These are phyloP conservation scores for Cotesia typhae DNA, from an alignment of 1,140 invertebrate genomes.

Conservation along the genomic window DNA sequence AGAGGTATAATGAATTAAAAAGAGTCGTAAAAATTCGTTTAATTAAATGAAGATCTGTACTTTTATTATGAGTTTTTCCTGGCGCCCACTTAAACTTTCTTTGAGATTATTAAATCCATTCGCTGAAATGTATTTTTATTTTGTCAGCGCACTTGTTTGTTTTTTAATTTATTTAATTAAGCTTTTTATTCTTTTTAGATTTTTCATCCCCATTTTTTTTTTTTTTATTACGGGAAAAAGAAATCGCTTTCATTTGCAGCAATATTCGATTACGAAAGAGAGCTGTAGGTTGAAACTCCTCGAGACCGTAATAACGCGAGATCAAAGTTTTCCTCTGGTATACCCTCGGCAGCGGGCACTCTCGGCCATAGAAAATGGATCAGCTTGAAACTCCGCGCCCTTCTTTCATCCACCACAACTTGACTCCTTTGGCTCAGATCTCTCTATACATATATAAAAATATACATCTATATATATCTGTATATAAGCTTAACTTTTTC, in stretches of 20 bases:
- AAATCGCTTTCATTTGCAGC: constrained; percentile 36
- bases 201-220: neutral
- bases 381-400: constrained; percentile 40
- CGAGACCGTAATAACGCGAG: constrained; percentile 61
- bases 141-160: too few relatives aligned
- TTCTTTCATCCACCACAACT: constrained; percentile 31
- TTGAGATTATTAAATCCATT: constrained; percentile 27
- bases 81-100: neutral
- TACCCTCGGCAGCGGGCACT: neutral
- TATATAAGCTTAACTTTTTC: constrained; percentile 32
- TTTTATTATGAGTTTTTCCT: neutral
- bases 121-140: neutral
- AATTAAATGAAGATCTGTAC: constrained; percentile 16
- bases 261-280: constrained; percentile 45
- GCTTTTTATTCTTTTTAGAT: too few relatives aligned
- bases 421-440: constrained; percentile 3
- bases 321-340: constrained; percentile 57
- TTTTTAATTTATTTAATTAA: neutral
- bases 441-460: constrained; percentile 21
- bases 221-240: constrained; percentile 10
- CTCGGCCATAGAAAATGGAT: constrained; percentile 27
- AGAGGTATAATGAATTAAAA: too few relatives aligned
- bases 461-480: neutral
- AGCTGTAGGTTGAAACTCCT: constrained; percentile 40
- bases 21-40: neutral